A percentile compares a stretch with the other conserved stretches of the same genome.
Evolutionary conservation across 2,113 vertebrate genomes (phyloP).

Genomic region (Misgurnus anguillicaudatus): DNA sequence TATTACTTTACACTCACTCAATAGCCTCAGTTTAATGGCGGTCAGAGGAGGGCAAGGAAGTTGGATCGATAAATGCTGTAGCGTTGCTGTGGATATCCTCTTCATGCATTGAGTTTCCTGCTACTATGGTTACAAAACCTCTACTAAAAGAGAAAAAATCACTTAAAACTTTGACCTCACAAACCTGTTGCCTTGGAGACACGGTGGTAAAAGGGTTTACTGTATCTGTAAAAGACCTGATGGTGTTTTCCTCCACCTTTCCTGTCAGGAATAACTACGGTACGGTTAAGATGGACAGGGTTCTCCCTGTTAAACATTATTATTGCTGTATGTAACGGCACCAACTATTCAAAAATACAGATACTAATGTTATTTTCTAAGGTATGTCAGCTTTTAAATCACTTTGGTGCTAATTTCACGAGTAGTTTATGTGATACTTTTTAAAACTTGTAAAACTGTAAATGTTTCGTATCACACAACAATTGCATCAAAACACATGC

Average conservation of each 20-base stretch:
- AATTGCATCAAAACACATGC: constrained; percentile 4
- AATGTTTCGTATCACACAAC: neutral
- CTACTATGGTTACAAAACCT: constrained; percentile 54
- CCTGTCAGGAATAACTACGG: constrained; percentile 29
- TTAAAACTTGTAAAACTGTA: neutral
- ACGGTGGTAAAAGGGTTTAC: constrained; percentile 36
- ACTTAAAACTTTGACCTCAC: constrained; percentile 52
- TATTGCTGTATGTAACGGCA: too few species aligned
- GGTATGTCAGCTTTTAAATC: neutral
- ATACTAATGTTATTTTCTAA: constrained; percentile 15
- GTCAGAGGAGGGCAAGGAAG: neutral
- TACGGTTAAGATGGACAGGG: constrained; percentile 19
- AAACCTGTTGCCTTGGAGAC: constrained; percentile 53
- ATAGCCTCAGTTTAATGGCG: neutral
- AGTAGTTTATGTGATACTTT: neutral
- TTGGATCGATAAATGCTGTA: constrained; percentile 18
- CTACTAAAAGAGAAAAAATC: constrained; percentile 16
- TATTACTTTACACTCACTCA: constrained; percentile 35
- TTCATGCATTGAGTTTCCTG: neutral
- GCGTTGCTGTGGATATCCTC: neutral
- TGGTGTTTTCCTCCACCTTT: constrained; percentile 45
- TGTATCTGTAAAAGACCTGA: constrained; percentile 44
- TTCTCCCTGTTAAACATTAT: neutral
- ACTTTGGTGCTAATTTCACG: neutral
- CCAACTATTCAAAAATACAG: neutral